Conservation (phyloP, 2,113 vertebrate species). For the Perca fluviatilis region DNA sequence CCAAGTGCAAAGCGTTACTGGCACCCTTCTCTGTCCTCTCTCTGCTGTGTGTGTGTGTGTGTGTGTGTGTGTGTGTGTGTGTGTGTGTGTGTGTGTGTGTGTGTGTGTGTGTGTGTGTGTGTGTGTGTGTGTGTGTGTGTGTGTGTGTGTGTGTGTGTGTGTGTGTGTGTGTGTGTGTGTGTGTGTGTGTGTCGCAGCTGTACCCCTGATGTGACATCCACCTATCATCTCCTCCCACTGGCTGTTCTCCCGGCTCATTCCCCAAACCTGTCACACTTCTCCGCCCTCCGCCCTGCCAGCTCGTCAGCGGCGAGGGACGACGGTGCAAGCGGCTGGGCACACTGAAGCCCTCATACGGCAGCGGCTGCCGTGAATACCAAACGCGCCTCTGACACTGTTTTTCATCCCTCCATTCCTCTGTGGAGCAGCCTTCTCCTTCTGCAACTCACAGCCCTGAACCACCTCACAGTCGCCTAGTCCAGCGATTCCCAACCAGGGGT, state of each 20-base stretch:
- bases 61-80: neutral
- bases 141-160: neutral
- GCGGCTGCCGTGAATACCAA: slow-evolving; percentile 65
- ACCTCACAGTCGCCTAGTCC: neutral
- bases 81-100: too few species aligned
- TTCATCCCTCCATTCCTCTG: neutral
- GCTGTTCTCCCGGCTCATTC: slow-evolving; percentile 61
- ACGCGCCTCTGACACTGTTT: slow-evolving; percentile 21
- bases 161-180: neutral
- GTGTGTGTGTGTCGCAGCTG: neutral
- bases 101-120: neutral
- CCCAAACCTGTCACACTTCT: slow-evolving; percentile 68
- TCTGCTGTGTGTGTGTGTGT: neutral
- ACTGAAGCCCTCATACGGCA: slow-evolving; percentile 36
- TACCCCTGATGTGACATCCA: slow-evolving; percentile 53
- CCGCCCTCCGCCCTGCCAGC: slow-evolving; percentile 31
- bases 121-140: too few species aligned
- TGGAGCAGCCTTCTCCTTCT: slow-evolving; percentile 1
- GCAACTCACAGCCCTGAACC: neutral
- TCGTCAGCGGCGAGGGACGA: slow-evolving; percentile 35
- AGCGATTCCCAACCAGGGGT: neutral
- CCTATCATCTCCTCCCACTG: slow-evolving; percentile 30
- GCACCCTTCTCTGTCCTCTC: neutral
- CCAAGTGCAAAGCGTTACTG: slow-evolving; percentile 5
- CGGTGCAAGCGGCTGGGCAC: slow-evolving; percentile 13